Evolutionary conservation across 2,888 invertebrate genomes (phyloP).

Genomic region (Dolichopus griseipennis): DNA sequence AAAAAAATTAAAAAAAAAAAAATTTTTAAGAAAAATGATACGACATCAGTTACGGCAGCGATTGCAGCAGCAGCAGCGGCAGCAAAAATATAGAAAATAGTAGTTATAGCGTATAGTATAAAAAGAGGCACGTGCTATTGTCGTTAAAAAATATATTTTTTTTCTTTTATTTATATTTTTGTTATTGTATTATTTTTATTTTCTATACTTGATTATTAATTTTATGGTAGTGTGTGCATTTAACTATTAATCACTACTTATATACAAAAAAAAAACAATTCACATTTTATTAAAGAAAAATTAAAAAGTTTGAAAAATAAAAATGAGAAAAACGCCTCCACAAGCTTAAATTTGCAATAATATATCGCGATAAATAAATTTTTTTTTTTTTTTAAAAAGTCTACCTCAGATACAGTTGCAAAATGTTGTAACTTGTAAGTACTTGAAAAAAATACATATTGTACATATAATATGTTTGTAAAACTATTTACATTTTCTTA

Average conservation of each 20-base stretch:
- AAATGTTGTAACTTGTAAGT: not conserved
- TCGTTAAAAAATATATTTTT: not conserved
- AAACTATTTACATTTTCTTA: too few species aligned
- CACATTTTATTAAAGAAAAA: not conserved
- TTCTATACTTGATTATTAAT: not conserved
- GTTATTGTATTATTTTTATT: too few species aligned
- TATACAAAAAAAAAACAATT: not conserved
- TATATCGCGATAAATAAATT: not conserved
- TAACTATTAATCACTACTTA: not conserved
- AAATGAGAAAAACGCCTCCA: not conserved
- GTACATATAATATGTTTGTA: too few species aligned
- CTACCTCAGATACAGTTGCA: not conserved
- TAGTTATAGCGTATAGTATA: too few species aligned
- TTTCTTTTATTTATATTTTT: not conserved
- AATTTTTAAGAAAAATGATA: too few species aligned
- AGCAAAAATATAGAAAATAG: too few species aligned
- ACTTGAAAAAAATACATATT: too few species aligned
- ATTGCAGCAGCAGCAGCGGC: not conserved
- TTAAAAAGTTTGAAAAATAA: not conserved
- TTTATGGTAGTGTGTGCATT: slow-evolving; percentile 3
- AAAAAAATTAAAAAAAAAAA: too few species aligned
- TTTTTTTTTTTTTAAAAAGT: too few species aligned
- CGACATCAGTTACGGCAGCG: too few species aligned
- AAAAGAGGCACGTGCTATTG: not conserved
- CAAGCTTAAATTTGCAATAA: not conserved